Evolutionary conservation across 1,140 invertebrate species (phyloP).

Genomic region (Lordiphosa clarofinis): DNA sequence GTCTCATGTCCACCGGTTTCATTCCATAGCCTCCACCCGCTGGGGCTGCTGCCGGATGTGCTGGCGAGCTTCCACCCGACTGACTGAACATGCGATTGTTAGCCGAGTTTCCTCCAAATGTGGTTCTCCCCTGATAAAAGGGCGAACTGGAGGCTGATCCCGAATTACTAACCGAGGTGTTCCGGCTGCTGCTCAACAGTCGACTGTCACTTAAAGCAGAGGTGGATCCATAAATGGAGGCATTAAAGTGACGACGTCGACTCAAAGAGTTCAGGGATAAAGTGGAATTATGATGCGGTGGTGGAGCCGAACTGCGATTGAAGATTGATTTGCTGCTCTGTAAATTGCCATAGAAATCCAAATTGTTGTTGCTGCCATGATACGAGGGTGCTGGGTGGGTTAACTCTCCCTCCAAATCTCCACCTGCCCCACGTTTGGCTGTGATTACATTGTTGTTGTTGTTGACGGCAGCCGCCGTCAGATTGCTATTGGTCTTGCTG

Average conservation of each 20-base stretch:
- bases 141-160: slow-evolving; percentile 81
- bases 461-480: slow-evolving; percentile 10
- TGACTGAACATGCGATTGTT: slow-evolving; percentile 80
- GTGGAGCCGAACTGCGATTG: slow-evolving; percentile 16
- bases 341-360: slow-evolving; percentile 68
- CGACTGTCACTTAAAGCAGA: slow-evolving; percentile 77
- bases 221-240: slow-evolving; percentile 74
- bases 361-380: slow-evolving; percentile 44
- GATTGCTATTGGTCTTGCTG: slow-evolving; percentile 28
- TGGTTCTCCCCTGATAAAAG: slow-evolving; percentile 90
- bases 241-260: slow-evolving; percentile 66
- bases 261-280: slow-evolving; percentile 64
- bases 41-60: slow-evolving; percentile 6
- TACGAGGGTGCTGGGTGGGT: slow-evolving; percentile 13
- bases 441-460: slow-evolving; percentile 38
- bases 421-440: slow-evolving; percentile 5
- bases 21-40: slow-evolving; percentile 22
- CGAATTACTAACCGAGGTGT: neutral
- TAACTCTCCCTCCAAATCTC: slow-evolving; percentile 30
- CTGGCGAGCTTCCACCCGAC: slow-evolving; percentile 38
- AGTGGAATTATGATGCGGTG: slow-evolving; percentile 65
- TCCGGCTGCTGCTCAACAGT: slow-evolving; percentile 53
- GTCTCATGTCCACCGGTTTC: slow-evolving; percentile 50
- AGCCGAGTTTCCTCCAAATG: slow-evolving; percentile 88
- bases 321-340: slow-evolving; percentile 74